Conservation (phyloP, 1,140 invertebrate species). For the Neodiprion pinetum region DNA sequence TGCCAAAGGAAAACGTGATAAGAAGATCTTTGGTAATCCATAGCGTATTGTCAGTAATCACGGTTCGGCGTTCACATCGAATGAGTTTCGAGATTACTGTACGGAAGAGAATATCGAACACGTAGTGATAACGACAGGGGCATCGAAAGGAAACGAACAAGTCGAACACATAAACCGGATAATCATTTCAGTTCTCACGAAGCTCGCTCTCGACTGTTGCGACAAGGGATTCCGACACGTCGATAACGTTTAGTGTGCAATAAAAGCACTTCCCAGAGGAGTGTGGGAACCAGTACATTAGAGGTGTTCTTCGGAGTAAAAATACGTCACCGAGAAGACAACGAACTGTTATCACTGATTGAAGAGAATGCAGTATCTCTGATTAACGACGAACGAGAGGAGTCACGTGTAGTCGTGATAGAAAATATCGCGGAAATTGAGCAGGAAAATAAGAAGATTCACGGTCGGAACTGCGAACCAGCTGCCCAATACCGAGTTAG, state of each 20-base stretch:
- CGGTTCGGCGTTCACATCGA: slow-evolving; percentile 24
- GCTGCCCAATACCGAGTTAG: slow-evolving; percentile 30
- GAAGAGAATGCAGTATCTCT: slow-evolving; percentile 22
- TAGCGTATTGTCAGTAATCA: slow-evolving; percentile 38
- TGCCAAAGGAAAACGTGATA: slow-evolving; percentile 18
- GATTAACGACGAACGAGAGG: slow-evolving; percentile 31
- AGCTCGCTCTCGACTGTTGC: slow-evolving; percentile 38
- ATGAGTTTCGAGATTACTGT: slow-evolving; percentile 32
- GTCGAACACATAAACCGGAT: slow-evolving; percentile 44
- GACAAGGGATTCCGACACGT: slow-evolving; percentile 45
- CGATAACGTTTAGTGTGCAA: slow-evolving; percentile 33
- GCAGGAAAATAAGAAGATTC: slow-evolving; percentile 41
- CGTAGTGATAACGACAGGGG: slow-evolving; percentile 40
- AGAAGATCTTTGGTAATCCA: slow-evolving; percentile 23
- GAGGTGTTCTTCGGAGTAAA: slow-evolving; percentile 42
- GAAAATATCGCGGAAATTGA: slow-evolving; percentile 41
- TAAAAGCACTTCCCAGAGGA: slow-evolving; percentile 49
- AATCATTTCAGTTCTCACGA: slow-evolving; percentile 40
- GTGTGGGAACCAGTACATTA: slow-evolving; percentile 45
- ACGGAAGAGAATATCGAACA: slow-evolving; percentile 41
- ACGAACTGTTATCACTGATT: slow-evolving; percentile 28
- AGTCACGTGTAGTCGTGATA: slow-evolving; percentile 34
- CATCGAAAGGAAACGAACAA: slow-evolving; percentile 45
- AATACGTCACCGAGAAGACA: slow-evolving; percentile 38
- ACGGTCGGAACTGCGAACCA: slow-evolving; percentile 33